Conservation (phyloP, 2,888 invertebrate species). For the Azorinus chamasolen region DNA sequence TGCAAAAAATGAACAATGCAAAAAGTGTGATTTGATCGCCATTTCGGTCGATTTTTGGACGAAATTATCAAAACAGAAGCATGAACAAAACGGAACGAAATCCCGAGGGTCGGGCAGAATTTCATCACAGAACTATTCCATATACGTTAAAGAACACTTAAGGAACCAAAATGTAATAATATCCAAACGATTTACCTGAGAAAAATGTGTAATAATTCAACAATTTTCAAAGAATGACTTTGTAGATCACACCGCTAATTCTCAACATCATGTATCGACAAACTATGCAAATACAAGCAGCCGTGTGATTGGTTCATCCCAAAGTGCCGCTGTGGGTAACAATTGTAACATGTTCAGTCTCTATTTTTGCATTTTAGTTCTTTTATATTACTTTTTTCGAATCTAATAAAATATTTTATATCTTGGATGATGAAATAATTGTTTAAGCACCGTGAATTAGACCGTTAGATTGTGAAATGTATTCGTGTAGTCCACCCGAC, state of each 20-base stretch:
- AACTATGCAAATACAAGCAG: constrained; percentile 21
- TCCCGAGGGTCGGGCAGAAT: constrained; percentile 59
- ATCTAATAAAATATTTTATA: too few relatives aligned
- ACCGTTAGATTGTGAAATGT: not conserved
- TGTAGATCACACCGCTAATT: constrained; percentile 83
- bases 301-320: constrained; percentile 8
- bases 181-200: constrained; percentile 68
- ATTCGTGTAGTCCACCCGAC: not conserved
- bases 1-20: constrained; percentile 68
- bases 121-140: constrained; percentile 28
- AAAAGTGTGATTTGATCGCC: constrained; percentile 83
- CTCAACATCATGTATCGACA: constrained; percentile 84
- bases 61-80: constrained; percentile 79
- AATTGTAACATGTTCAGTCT: not conserved
- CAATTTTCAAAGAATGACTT: constrained; percentile 82
- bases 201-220: constrained; percentile 71
- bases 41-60: constrained; percentile 82
- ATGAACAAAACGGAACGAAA: constrained; percentile 71
- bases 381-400: too few relatives aligned
- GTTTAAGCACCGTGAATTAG: too few relatives aligned
- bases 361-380: too few relatives aligned
- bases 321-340: too few relatives aligned
- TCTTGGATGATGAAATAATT: too few relatives aligned
- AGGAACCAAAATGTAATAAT: not conserved
- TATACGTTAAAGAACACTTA: not conserved